Evolutionary conservation across 2,113 vertebrate genomes (phyloP).

Genomic region (Nibea coibor): DNA sequence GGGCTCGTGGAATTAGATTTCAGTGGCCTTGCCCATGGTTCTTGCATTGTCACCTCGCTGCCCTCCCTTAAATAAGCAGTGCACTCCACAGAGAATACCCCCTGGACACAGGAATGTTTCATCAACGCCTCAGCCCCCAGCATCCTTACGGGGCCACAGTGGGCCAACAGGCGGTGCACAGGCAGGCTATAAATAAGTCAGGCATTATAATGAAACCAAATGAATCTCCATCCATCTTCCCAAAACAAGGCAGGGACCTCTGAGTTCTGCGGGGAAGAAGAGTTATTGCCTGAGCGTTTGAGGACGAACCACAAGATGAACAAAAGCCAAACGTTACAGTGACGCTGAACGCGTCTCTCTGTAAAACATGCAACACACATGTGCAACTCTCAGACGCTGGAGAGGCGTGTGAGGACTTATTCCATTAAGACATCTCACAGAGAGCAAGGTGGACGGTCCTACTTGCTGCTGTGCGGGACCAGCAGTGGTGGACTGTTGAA

Average conservation of each 20-base stretch:
- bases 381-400: background rate
- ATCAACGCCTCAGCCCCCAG: conserved; percentile 73
- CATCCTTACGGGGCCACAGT: conserved; percentile 71
- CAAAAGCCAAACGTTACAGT: conserved; percentile 36
- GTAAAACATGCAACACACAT: conserved; percentile 9
- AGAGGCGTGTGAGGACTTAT: conserved; percentile 14
- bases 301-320: conserved; percentile 40
- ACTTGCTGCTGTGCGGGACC: background rate
- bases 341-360: conserved; percentile 15
- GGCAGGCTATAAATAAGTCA: conserved; percentile 81
- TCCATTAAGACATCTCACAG: conserved; percentile 39
- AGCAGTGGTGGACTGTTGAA: conserved; percentile 43
- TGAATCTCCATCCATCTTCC: conserved; percentile 82
- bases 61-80: conserved; percentile 74
- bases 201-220: conserved; percentile 79
- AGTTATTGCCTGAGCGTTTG: conserved; percentile 38
- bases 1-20: conserved; percentile 64
- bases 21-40: conserved; percentile 64
- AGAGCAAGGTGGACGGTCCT: conserved; percentile 3
- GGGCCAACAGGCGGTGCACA: conserved; percentile 59
- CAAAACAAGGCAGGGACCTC: conserved; percentile 74
- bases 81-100: conserved; percentile 74
- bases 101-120: conserved; percentile 79
- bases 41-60: conserved; percentile 66
- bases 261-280: conserved; percentile 47